These are phyloP conservation scores for Podarcis cretensis DNA, from an alignment of 2,113 vertebrate species.

Conservation along the genomic window DNA sequence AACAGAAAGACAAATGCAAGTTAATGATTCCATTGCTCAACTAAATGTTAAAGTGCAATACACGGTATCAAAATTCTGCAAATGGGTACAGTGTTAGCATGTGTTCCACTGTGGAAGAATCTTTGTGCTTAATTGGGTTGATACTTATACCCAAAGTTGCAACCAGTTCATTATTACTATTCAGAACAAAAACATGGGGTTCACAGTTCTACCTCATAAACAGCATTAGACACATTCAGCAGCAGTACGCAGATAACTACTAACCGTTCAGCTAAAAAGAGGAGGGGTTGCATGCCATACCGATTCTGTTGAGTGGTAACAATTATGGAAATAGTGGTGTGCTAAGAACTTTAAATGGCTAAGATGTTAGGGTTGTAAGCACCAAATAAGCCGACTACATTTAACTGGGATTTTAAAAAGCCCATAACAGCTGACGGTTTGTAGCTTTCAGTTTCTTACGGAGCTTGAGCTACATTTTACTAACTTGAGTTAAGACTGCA, in stretches of 20 bases:
- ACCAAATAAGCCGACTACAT: background rate
- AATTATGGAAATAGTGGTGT: background rate
- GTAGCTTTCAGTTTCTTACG: background rate
- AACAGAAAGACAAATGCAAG: slow-evolving; percentile 30
- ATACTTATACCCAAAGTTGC: background rate
- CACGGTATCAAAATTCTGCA: background rate
- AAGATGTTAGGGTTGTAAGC: background rate
- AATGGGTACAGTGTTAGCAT: background rate
- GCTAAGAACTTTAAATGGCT: background rate
- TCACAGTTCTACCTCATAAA: background rate
- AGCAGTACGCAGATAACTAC: background rate
- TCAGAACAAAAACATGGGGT: background rate
- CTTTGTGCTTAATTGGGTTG: slow-evolving; percentile 4
- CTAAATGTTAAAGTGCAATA: slow-evolving; percentile 17
- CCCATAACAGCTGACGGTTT: background rate
- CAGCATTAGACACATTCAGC: background rate
- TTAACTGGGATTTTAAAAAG: background rate
- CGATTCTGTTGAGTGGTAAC: background rate
- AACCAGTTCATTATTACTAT: background rate
- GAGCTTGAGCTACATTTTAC: background rate
- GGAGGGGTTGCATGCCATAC: background rate
- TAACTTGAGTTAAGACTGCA: background rate
- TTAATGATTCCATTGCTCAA: background rate
- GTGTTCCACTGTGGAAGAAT: background rate
- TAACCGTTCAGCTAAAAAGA: background rate